Evolutionary conservation across 2,113 vertebrate species (phyloP).

Genomic region (Tragelaphus imberbis): DNA sequence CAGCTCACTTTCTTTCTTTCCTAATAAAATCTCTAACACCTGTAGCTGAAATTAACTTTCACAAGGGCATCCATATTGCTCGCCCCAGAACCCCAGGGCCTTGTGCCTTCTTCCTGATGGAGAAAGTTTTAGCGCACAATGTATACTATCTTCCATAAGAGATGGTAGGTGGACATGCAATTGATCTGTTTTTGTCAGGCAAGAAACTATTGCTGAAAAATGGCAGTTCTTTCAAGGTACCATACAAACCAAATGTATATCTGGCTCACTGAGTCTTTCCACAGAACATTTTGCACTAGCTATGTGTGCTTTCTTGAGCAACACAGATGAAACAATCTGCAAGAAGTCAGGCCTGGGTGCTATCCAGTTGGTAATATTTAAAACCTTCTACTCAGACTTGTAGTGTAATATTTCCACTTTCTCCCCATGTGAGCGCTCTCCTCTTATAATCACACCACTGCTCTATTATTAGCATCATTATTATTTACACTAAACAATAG

Average conservation of each 20-base stretch:
- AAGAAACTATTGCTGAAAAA: conserved; percentile 29
- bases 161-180: neutral
- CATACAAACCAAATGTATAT: neutral
- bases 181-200: neutral
- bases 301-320: conserved; percentile 28
- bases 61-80: neutral
- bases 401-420: conserved; percentile 15
- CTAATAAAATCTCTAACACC: conserved; percentile 40
- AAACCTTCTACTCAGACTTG: conserved; percentile 22
- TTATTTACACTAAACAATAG: conserved; percentile 21
- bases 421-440: neutral
- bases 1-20: conserved; percentile 26
- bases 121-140: neutral
- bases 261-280: neutral
- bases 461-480: conserved; percentile 10
- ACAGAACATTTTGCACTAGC: conserved; percentile 24
- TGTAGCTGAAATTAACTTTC: conserved; percentile 2
- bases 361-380: conserved; percentile 51
- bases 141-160: neutral
- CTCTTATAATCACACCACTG: conserved; percentile 18
- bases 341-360: neutral
- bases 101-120: neutral
- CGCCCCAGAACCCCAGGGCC: neutral
- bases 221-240: neutral
- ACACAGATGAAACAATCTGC: neutral